These are phyloP conservation scores for Sphenodon punctatus DNA, from an alignment of 2,797 vertebrate species.

Conservation along the genomic window DNA sequence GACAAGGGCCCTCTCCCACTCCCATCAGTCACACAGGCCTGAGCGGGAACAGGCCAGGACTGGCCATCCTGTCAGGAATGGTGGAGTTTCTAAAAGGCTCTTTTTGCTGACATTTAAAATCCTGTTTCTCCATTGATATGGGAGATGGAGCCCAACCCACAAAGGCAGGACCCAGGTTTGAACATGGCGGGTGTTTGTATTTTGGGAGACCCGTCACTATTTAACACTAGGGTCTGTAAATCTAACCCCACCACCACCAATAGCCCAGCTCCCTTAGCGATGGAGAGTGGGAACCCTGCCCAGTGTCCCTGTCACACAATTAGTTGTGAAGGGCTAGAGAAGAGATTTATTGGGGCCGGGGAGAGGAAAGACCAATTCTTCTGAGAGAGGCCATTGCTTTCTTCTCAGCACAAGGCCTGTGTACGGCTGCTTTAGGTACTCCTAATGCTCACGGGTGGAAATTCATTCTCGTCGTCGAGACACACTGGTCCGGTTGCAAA, in stretches of 20 bases:
- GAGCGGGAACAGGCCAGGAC: not conserved
- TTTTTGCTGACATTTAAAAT: not conserved
- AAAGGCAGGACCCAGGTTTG: not conserved
- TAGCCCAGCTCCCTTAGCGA: not conserved
- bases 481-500: constrained; percentile 89
- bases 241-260: too few relatives aligned
- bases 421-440: constrained; percentile 77
- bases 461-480: constrained; percentile 93
- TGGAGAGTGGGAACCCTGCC: not conserved
- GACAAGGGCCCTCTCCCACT: too few relatives aligned
- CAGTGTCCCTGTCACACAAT: constrained; percentile 37
- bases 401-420: constrained; percentile 36
- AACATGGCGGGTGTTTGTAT: not conserved
- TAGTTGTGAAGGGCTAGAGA: constrained; percentile 9
- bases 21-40: too few relatives aligned
- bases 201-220: not conserved
- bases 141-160: not conserved
- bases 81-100: not conserved
- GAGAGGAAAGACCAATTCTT: constrained; percentile 36
- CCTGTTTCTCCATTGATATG: too few relatives aligned
- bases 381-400: constrained; percentile 31
- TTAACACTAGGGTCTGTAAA: not conserved
- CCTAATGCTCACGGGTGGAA: constrained; percentile 90
- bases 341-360: constrained; percentile 13
- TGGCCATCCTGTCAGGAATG: not conserved